phyloP scores from a whole-genome alignment of 2,888 invertebrate genomes.

The Pycnomerus fuliginosus region DNA sequence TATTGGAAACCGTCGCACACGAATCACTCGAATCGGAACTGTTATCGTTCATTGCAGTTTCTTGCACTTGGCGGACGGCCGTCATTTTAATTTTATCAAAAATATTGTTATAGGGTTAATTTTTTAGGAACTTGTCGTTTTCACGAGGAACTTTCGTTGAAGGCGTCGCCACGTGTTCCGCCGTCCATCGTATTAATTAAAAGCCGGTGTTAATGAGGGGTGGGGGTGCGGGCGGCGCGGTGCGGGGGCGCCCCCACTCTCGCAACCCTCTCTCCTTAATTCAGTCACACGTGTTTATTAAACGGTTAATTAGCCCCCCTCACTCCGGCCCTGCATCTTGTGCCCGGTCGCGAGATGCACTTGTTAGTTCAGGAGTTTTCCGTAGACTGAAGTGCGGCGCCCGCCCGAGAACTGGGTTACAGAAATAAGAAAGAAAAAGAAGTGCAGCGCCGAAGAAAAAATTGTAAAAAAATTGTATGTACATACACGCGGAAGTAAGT shows the following conservation, averaged over 20 bases:
- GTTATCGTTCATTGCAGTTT: constrained; percentile 42
- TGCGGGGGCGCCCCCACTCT: constrained; percentile 24
- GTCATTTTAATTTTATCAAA: constrained; percentile 39
- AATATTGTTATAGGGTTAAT: constrained; percentile 13
- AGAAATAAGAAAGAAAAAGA: constrained; percentile 53
- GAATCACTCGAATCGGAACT: constrained; percentile 51
- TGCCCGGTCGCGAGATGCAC: constrained; percentile 21
- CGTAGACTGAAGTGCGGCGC: constrained; percentile 49
- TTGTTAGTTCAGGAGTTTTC: constrained; percentile 48
- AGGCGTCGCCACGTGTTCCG: constrained; percentile 4
- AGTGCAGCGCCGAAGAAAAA: constrained; percentile 30
- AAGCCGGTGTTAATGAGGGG: constrained; percentile 28
- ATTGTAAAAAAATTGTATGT: constrained; percentile 52
- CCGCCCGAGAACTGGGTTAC: constrained; percentile 52
- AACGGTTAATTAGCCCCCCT: constrained; percentile 36
- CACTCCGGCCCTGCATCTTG: constrained; percentile 16
- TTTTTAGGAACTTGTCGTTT: constrained; percentile 25
- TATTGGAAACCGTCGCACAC: constrained; percentile 39
- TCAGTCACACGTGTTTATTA: constrained; percentile 27
- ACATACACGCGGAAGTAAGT: constrained; percentile 55
- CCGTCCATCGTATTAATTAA: constrained; percentile 29
- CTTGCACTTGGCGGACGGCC: constrained; percentile 42
- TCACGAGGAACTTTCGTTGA: constrained; percentile 30
- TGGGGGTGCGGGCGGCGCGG: constrained; percentile 6
- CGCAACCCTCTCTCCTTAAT: constrained; percentile 17